phyloP scores from a whole-genome alignment of 2,797 vertebrate genomes.

The Sebastiscus albofasciatus region DNA sequence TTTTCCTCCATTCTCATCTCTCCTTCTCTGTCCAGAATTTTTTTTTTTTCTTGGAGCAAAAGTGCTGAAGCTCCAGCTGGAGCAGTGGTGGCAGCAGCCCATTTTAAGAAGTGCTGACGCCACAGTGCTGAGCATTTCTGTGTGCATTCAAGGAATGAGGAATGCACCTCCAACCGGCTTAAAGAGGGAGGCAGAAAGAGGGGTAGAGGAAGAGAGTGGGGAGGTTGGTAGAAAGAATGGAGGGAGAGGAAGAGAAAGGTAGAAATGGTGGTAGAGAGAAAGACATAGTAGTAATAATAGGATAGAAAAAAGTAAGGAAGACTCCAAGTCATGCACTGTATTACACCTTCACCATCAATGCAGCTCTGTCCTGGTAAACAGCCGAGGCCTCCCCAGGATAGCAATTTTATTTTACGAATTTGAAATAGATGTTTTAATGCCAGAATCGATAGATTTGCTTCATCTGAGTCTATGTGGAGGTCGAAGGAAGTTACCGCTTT shows the following conservation, averaged over 20 bases:
- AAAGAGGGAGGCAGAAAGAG: conserved; percentile 32
- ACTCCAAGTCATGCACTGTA: background rate
- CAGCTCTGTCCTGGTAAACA: background rate
- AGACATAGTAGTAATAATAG: background rate
- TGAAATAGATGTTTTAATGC: too few relatives aligned
- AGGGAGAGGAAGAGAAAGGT: background rate
- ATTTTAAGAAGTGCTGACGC: conserved; percentile 82
- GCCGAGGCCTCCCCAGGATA: background rate
- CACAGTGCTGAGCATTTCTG: conserved; percentile 65
- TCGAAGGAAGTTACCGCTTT: too few relatives aligned
- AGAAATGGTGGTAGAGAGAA: background rate
- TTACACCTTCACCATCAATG: background rate
- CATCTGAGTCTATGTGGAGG: too few relatives aligned
- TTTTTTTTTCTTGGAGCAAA: background rate
- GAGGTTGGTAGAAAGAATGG: background rate
- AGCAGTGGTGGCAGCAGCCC: conserved; percentile 52
- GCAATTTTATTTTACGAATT: too few relatives aligned
- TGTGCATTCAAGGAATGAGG: conserved; percentile 74
- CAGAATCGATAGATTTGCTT: too few relatives aligned
- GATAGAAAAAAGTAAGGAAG: background rate
- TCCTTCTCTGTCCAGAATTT: conserved; percentile 50
- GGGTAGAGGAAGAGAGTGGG: background rate
- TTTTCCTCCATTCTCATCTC: conserved; percentile 73
- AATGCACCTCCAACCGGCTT: conserved; percentile 65
- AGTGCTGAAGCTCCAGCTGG: conserved; percentile 47